Percentiles rank a stretch among this genome's conserved stretches.
phyloP scores from a whole-genome alignment of 23 tunicate genomes.

The Trididemnum nubilum region DNA sequence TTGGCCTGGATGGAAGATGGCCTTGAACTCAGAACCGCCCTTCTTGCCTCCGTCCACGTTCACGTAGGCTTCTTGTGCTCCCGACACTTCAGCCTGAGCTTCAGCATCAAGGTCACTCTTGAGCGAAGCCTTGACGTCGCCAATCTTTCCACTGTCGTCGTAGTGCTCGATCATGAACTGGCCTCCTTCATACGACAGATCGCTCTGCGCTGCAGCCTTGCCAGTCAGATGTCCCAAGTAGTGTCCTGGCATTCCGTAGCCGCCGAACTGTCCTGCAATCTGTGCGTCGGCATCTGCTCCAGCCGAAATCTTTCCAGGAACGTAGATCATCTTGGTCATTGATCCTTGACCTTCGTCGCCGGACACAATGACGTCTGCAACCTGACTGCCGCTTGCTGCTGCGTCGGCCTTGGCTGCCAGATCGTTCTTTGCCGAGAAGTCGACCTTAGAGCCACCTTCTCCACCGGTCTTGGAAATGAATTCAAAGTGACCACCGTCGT shows the following conservation, averaged over 20 bases:
- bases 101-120: neutral
- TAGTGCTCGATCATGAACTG: neutral
- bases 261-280: neutral
- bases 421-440: neutral
- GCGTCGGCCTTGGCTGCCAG: neutral
- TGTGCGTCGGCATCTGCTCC: neutral
- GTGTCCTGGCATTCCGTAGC: slow-evolving; percentile 12
- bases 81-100: neutral
- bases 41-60: slow-evolving; percentile 43
- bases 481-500: slow-evolving; percentile 3
- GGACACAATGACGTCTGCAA: neutral
- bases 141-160: neutral
- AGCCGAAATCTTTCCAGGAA: slow-evolving; percentile 6
- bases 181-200: neutral
- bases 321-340: neutral
- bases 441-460: neutral
- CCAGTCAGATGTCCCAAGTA: neutral
- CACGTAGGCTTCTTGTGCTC: slow-evolving; percentile 19
- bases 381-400: neutral
- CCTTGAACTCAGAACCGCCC: slow-evolving; percentile 25
- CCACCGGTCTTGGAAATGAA: neutral
- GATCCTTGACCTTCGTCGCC: neutral
- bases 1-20: slow-evolving; percentile 27
- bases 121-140: slow-evolving; percentile 7
- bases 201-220: slow-evolving; percentile 6